Percentiles rank a stretch among this genome's conserved stretches.
Evolutionary conservation across 2,797 vertebrate genomes (phyloP).

Genomic region (Syndactyla subalaris): DNA sequence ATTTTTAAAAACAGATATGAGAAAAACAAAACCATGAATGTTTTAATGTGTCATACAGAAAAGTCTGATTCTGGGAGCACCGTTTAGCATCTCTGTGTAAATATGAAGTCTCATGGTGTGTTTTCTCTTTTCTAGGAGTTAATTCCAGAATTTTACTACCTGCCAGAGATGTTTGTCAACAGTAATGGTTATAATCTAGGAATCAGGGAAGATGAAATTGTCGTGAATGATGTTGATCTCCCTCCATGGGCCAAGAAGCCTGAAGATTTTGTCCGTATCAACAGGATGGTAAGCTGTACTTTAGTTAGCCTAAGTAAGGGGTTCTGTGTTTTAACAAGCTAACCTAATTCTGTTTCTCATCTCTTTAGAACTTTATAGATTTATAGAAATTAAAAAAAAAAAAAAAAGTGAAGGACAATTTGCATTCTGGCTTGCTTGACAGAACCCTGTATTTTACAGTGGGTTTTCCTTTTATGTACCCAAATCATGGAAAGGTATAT

Average conservation of each 20-base stretch:
- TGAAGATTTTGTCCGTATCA: conserved; percentile 96
- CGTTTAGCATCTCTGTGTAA: background rate
- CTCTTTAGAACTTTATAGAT: background rate
- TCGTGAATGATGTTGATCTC: conserved; percentile 91
- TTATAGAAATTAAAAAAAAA: background rate
- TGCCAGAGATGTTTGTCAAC: conserved; percentile 99
- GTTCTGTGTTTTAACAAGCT: background rate
- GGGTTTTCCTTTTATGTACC: background rate
- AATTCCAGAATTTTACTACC: conserved; percentile 98
- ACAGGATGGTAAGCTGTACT: conserved; percentile 91
- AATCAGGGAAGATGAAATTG: conserved; percentile 86
- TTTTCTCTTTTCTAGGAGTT: conserved; percentile 83
- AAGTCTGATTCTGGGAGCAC: background rate
- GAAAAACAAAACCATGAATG: background rate
- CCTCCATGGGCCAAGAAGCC: conserved; percentile 96
- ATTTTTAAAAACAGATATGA: background rate
- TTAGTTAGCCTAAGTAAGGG: background rate
- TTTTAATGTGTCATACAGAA: background rate
- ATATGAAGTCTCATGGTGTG: background rate
- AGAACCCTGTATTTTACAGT: background rate
- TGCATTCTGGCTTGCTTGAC: background rate
- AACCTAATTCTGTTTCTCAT: background rate
- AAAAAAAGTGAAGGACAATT: background rate
- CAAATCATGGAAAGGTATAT: background rate
- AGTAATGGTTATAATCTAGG: conserved; percentile 92